Base-by-base conservation (phyloP, 2,797 vertebrate genomes). In the Hephaestus fuliginosus region DNA sequence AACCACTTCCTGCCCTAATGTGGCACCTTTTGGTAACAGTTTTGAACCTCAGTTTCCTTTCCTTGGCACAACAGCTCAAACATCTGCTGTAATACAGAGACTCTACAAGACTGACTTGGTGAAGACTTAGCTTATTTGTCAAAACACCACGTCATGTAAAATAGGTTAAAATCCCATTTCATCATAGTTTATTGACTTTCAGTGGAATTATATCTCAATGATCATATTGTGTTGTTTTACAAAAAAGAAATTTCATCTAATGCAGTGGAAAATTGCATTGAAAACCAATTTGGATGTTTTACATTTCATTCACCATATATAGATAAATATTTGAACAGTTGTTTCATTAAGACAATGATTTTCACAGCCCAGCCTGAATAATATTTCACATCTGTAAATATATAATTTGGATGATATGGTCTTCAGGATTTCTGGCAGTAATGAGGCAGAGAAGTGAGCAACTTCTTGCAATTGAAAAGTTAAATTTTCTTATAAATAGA, bases 401-500 rank as follows among this genome's bases (percentile, higher is more conserved):
- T 36, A 73, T 57, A 15, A 20, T 51, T 53, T 63, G 20, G 5
- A 62, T 44, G 12, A 28, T 30, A 33, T 33, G 30, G 30, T 33
- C 30, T 64, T 18, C 18, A 70, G 17, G 14, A 30, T 25, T 3
- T 65, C 28, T 46, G 52, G 41, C 25, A 41, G 57, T 36, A 48
- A 64, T 60, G 55, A 63, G 52, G 11, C 17, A 33, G 9, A 20
- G 53, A 76, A 57, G 4, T n/a, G 41, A 51, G 15, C 3, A 48
- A 41, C 28, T 9, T 53, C n/a, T 55, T 81, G 18, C 28, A 51
- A 14, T 63, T 74, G 3, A 66, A 46, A 78, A 60, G 12, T 77
- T 9, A 2, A 11, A 70, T 83, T 76, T 73, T 10, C 11, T 30
- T 52, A 28, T 33, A 67, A 78, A 67, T 66, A 13, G 15, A 66